A percentile compares a stretch with the other conserved stretches of the same genome.
phyloP scores from a whole-genome alignment of 2,888 invertebrate genomes.

The Leptodirus hochenwartii region DNA sequence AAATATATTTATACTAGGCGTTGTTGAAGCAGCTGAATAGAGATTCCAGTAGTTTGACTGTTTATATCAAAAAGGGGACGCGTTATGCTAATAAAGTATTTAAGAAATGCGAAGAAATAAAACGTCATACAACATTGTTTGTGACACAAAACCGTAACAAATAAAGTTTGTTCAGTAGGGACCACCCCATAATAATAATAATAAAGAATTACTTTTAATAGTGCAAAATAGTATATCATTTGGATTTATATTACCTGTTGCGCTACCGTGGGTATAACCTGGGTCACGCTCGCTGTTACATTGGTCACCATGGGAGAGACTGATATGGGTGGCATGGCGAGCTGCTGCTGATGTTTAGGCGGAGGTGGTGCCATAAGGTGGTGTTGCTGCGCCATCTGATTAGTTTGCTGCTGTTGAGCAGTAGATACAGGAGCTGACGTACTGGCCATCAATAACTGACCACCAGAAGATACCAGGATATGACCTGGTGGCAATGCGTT shows the following conservation, averaged over 20 bases:
- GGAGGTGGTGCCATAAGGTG: slow-evolving; percentile 47
- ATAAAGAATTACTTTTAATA: too few species aligned
- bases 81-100: too few species aligned
- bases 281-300: slow-evolving; percentile 43
- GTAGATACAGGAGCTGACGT: slow-evolving; percentile 15
- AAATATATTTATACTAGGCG: too few species aligned
- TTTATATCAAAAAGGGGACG: too few species aligned
- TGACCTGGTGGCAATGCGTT: slow-evolving; percentile 41
- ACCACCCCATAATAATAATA: too few species aligned
- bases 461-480: slow-evolving; percentile 57
- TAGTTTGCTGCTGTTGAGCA: neutral
- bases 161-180: too few species aligned
- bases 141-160: too few species aligned
- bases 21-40: too few species aligned
- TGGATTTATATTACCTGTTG: slow-evolving; percentile 29
- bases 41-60: too few species aligned
- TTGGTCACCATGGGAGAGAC: slow-evolving; percentile 44
- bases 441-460: slow-evolving; percentile 50
- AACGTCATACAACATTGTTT: too few species aligned
- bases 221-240: too few species aligned
- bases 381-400: slow-evolving; percentile 1
- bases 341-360: slow-evolving; percentile 26
- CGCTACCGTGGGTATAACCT: slow-evolving; percentile 43
- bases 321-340: slow-evolving; percentile 38
- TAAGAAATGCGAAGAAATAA: too few species aligned